Evolutionary conservation across 2,797 vertebrate species (phyloP), one percentile per base, ranked within the genome.

Genomic region (Alauda arvensis): DNA sequence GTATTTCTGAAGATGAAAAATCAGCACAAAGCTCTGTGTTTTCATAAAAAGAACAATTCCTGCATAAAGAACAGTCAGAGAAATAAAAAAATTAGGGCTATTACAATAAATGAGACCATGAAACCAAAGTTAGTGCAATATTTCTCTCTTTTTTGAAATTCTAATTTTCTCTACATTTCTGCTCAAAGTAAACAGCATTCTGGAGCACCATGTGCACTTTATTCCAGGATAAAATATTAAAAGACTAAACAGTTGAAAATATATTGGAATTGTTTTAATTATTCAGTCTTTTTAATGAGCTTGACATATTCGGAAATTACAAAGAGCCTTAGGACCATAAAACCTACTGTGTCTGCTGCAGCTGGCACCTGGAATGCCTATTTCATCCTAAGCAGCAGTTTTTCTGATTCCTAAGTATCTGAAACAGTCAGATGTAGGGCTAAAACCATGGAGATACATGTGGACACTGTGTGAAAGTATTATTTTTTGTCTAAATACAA

Each of bases 211-310:
- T 29, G 28, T 76, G 39, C 74, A 76, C 45, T 93, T 78, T 66
- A 72, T 81, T 81, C 49, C 39, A 52, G 40, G 51, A 72, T 81
- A 78, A 90, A 88, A 87, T 91, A 88, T 71, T 78, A 48, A 84
- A 89, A 82, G 57, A 88, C 80, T 63, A 83, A 85, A 69, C 9
- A 17, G 39, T 79, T 62, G 28, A 66, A 89, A 89, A 62, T 43
- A 18, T 56, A 86, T 59, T 56, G 53, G 86, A 77, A 63, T 57
- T 18, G 43, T 40, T 93, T 87, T 71, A 95, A 89, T 92, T 93
- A 83, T 88, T 91, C 68, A 92, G 71, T 70, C 40, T 85, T 89
- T 91, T 91, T 83, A 92, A 92, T 12, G 34, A 65, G 53, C 66
- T 89, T 87, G 53, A 92, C 48, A 77, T 59, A 84, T 81, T 72